Base-by-base conservation (phyloP, 30 jellyfish, hydroid and myxozoan species). In the Chrysaora quinquecirrha region DNA sequence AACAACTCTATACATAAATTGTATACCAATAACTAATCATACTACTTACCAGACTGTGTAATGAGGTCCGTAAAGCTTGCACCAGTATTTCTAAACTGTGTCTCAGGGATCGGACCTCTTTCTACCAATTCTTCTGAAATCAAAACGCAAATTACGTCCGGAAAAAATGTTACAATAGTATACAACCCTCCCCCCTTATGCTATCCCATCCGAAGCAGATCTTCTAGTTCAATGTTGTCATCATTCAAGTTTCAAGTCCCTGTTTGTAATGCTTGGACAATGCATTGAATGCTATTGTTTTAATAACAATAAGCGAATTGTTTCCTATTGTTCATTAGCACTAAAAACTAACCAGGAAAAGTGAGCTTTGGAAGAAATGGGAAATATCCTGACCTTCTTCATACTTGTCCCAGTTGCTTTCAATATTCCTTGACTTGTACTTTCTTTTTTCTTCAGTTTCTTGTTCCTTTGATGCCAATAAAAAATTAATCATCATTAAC, bases 331-430 rank as follows among this genome's bases (percentile, higher is more conserved):
- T 43, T 43, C 58, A 9, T 9, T 20, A 52, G 68, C 68, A 10
- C 25, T 38, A 38, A 38, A 38, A 6, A 9, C 12, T 52, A 9
- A 3, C 29, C 19, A 4, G 68, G 24, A 19, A 10, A 10, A 52
- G 19, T 52, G 25, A 52, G 9, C 3, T 27, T 4, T 67, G 22
- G 12, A 7, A n/a, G 7, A 19, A 24, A 29, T 1, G 3, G 4
- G 25, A 10, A 4, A 10, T 34, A 28, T 1, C 62, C 21, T 30
- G 64, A 58, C 87, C 78, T 50, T 28, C 64, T n/a, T 80, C 90
- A 66, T 80, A 80, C 49, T 66, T 80, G 21, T 68, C 90, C 90
- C 90, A 80, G 83, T 80, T 80, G 77, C 76, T 49, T 56, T 80
- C 90, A 43, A 80, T 28, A 1, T 24, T n/a, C 34, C 90, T 46